Base-by-base conservation (phyloP, 2,888 invertebrate genomes). In the Ophioninae sp. region DNA sequence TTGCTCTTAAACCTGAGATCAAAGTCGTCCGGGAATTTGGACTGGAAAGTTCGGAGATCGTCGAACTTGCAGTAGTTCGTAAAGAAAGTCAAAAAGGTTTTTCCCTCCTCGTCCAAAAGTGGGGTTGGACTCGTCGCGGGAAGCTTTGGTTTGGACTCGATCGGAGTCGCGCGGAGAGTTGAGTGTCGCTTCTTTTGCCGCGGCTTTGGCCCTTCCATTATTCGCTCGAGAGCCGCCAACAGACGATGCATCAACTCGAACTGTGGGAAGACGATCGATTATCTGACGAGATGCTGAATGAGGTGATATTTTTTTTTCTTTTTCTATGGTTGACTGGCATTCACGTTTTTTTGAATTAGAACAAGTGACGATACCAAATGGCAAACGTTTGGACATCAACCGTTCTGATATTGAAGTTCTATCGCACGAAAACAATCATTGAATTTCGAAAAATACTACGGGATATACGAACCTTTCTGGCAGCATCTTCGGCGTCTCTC, bases 401-500 rank as follows among this genome's bases (percentile, higher is more conserved):
- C 30, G 30, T 30, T 3, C 2, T 30, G 30, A 30, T 30, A 30
- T 30, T 30, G 3, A 30, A 30, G 3, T 30, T 30, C 2, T 30
- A 30, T 30, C 30, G 3, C 3, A 30, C 30, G 30, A 30, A 30
- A 30, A 30, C 30, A 30, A 30, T n/a, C 1, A 30, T 30, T 30
- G 30, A 30, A 44, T 17, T 51, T 51, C 17, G 0, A 1, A 44
- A 9, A 10, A 30, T 3, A 30, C 30, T 3, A 3, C 51, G 17
- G 17, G 1, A 51, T 9, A 17, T 2, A 41, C 93, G 90, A 72
- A 95, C 93, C 91, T 96, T 95, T 78, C 93, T 94, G 2, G 94
- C 93, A 3, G 96, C 96, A 30, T 93, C 91, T 78, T 94, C 93
- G 0, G 95, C 95, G 79, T 93, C 93, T 82, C 92, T 94, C 90